Conservation (phyloP, 2,797 vertebrate species). For the Propithecus perrieri region DNA sequence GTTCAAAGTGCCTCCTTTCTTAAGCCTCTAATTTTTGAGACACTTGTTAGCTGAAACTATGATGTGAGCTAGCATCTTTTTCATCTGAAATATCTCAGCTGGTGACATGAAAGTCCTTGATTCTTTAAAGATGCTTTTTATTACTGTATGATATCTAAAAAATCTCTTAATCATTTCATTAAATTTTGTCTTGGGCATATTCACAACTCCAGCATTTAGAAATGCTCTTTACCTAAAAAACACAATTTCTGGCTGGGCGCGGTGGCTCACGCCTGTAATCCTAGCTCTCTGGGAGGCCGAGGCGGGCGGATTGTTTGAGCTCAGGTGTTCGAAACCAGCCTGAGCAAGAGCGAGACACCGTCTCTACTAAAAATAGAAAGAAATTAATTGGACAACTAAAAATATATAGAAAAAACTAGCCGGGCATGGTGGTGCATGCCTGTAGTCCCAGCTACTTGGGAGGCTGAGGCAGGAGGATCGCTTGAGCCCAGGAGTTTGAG, state of each 20-base stretch:
- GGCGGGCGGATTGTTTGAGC: too few relatives aligned
- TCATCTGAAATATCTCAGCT: background rate
- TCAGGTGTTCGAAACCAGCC: too few relatives aligned
- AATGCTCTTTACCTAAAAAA: background rate
- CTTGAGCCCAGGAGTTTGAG: too few relatives aligned
- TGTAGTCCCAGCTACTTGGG: too few relatives aligned
- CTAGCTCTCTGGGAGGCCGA: too few relatives aligned
- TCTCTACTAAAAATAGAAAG: too few relatives aligned
- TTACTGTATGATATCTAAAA: background rate
- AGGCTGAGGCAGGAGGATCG: too few relatives aligned
- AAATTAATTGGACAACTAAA: too few relatives aligned
- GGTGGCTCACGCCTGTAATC: too few relatives aligned
- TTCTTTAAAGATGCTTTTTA: background rate
- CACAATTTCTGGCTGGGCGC: background rate
- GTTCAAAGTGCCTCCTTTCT: background rate
- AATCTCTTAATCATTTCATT: conserved; percentile 5
- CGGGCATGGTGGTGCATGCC: too few relatives aligned
- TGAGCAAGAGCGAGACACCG: too few relatives aligned
- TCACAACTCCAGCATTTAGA: background rate
- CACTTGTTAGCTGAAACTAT: background rate
- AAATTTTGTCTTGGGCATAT: background rate
- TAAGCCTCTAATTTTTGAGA: background rate
- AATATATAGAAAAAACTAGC: too few relatives aligned
- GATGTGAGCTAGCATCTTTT: background rate
- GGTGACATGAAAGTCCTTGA: background rate